Evolutionary conservation across 2,888 invertebrate species (phyloP), one percentile per base, ranked within the genome.

Genomic region (Epirrhoe alternata): DNA sequence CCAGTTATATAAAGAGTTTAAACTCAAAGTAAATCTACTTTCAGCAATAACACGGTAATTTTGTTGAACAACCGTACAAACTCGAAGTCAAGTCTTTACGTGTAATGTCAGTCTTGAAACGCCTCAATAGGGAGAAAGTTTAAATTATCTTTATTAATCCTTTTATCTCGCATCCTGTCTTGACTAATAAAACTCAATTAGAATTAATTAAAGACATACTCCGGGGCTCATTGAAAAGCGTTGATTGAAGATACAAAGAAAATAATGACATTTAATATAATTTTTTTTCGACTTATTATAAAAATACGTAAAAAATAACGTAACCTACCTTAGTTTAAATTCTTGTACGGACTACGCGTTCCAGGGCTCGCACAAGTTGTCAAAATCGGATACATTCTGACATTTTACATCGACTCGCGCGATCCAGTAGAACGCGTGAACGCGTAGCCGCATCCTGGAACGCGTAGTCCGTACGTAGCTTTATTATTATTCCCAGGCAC

Each of bases 131-230:
- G 16, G 61, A 42, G 58, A 73, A 76, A 75, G 69, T 77, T 77
- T 74, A 66, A 78, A 82, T 80, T 76, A 64, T 63, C 61, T 70
- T 72, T 76, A 81, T 78, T 82, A 79, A 79, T 79, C 81, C 80
- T 84, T 87, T 83, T 67, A 82, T 77, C 79, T 69, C 84, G 86
- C 86, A 88, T 87, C 83, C 83, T 82, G 82, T 72, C 73, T 71
- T 72, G 10, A 51, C 56, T 51, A 68, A 75, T 76, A 61, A 74
- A 71, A 70, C 65, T 61, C 70, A 73, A 75, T 75, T 75, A 74
- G 58, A 16, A 10, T 49, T 61, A 68, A 73, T 75, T 69, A 71
- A 69, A 58, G 30, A 7, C 42, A 30, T 56, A 38, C 50, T 38
- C 55, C 7, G 47, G 30, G 16, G 55, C 31, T 38, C 16, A 42